Evolutionary conservation across 2,797 vertebrate species (phyloP).

Genomic region (Pangasius sanitwongsei): DNA sequence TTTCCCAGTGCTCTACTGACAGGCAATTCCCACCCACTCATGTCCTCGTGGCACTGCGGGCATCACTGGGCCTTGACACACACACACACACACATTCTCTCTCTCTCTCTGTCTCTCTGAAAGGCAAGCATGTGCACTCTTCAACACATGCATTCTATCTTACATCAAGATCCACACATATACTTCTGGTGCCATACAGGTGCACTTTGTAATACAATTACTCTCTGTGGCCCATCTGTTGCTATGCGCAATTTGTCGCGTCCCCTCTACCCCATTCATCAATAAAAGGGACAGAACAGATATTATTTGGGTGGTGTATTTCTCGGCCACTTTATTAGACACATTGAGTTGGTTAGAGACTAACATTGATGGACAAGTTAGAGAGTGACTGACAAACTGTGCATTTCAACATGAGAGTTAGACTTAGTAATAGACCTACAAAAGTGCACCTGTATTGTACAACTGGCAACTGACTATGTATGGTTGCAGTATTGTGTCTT

Average conservation of each 20-base stretch:
- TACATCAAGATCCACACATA: neutral
- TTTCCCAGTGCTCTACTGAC: constrained; percentile 72
- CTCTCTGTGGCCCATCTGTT: constrained; percentile 16
- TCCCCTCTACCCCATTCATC: neutral
- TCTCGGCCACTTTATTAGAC: neutral
- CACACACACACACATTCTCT: constrained; percentile 43
- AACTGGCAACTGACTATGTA: neutral
- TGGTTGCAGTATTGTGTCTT: neutral
- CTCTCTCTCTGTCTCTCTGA: constrained; percentile 45
- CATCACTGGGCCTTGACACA: constrained; percentile 65
- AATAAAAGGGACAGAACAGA: neutral
- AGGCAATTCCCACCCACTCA: constrained; percentile 72
- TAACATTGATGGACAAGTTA: neutral
- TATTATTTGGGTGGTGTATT: neutral
- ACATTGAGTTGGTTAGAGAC: neutral
- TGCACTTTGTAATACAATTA: constrained; percentile 3
- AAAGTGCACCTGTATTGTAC: neutral
- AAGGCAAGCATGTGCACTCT: neutral
- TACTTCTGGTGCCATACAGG: neutral
- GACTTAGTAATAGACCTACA: too few relatives aligned
- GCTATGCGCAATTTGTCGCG: neutral
- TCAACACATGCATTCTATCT: neutral
- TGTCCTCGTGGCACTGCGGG: constrained; percentile 72
- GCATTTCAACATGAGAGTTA: neutral
- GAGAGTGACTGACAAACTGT: neutral